Evolutionary conservation across 2,113 vertebrate genomes (phyloP).

Genomic region (Neogale vison): DNA sequence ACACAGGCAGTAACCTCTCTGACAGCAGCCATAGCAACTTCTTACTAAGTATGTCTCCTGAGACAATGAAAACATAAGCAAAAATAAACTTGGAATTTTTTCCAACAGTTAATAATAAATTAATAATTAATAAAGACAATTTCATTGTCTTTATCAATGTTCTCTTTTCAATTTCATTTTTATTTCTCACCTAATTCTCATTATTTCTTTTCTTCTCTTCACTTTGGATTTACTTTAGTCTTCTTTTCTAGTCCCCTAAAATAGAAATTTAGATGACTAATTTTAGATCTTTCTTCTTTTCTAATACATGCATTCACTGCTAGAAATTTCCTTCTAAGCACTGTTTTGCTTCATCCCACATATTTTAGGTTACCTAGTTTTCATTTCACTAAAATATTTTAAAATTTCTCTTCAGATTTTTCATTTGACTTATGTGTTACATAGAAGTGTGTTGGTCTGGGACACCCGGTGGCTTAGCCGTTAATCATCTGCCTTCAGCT

Average conservation of each 20-base stretch:
- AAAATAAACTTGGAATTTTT: not conserved
- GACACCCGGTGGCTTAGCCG: too few species aligned
- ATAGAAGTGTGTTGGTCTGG: not conserved
- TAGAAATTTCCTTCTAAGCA: not conserved
- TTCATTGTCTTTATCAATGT: not conserved
- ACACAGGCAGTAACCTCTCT: not conserved
- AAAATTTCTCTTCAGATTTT: not conserved
- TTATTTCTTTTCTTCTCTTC: not conserved
- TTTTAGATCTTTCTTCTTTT: not conserved
- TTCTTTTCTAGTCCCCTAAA: not conserved
- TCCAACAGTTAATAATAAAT: too few species aligned
- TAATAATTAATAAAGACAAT: too few species aligned
- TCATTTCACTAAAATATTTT: not conserved
- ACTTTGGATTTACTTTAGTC: not conserved
- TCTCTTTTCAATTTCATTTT: not conserved
- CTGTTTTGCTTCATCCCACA: not conserved
- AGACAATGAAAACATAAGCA: not conserved
- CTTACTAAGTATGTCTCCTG: not conserved
- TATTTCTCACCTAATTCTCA: not conserved
- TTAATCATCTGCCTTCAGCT: too few species aligned
- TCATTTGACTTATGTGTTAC: not conserved
- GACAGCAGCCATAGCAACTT: not conserved
- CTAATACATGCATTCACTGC: not conserved
- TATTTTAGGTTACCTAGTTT: not conserved
- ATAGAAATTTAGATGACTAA: not conserved